Evolutionary conservation across 2,113 vertebrate genomes (phyloP), one percentile per base, ranked within the genome.

Genomic region (Saguinus imperator): DNA sequence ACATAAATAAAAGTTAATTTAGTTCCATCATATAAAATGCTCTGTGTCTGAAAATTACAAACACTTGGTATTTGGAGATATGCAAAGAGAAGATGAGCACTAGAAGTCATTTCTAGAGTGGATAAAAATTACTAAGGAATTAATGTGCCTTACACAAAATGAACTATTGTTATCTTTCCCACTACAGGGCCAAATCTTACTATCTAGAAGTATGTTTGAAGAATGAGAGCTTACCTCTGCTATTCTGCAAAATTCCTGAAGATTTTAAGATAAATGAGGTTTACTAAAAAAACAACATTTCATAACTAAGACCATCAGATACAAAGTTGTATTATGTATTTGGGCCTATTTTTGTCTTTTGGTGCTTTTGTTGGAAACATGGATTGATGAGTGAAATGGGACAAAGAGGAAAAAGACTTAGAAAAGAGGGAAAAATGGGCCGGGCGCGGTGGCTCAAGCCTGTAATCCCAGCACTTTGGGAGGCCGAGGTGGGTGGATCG

Each of bases 221-320:
- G 50, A 87, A 16, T 61, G 57, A 52, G 50, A 72, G 4, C 10
- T 81, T 57, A 83, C 12, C 14, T 79, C 77, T 91, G 58, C 1
- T 94, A 45, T 80, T 95, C 43, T 87, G 32, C 11, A 84, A 32
- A 96, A 35, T 70, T 57, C 23, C 18, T 9, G 43, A 52, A 73
- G 21, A 91, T 91, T 95, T 90, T 90, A 89, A 94, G 20, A 84
- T 37, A 88, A 89, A 84, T 11, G 21, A 3, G 45, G 40, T 83
- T 94, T 89, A 91, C 73, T 40, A 90, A 89, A 27, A 91, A 90
- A 95, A 95, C 16, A 82, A 37, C 48, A 92, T 75, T 84, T 82
- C 48, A 48, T 88, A 91, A 75, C 37, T 76, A 75, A 88, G 21
- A 90, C n/a, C 37, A 48, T 55, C 35, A 81, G 32, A 83, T 72